Evolutionary conservation across 2,113 vertebrate species (phyloP), one percentile per base, ranked within the genome.

Genomic region (Tetrao urogallus): DNA sequence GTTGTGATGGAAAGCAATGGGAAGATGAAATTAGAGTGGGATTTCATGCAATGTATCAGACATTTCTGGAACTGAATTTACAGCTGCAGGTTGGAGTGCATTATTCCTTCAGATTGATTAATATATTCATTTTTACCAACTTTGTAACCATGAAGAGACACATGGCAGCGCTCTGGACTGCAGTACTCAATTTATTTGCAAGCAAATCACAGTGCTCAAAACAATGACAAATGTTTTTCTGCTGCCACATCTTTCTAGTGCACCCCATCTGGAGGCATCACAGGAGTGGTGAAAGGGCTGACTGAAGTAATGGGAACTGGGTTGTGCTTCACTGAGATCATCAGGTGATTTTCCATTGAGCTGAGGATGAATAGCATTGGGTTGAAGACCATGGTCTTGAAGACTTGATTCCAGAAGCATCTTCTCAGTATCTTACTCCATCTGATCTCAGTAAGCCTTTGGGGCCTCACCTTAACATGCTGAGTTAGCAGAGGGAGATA

Each of bases 261-360:
- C 30, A 20, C n/a, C 22, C 80, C 45, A 32, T 43, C 40, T 64
- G 32, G 38, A 64, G 63, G 25, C 20, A 36, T 75, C 13, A 60
- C 25, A 3, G 56, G 45, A 25, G 12, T 43, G 19, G 12, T 85
- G 43, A 40, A 58, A 85, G 21, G 15, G 38, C 56, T 74, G 74
- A n/a, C 4, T 13, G 9, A 45, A n/a, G 28, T 36, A 28, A 18
- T 50, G 19, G 30, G 40, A 75, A 40, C 21, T 38, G 69, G 27
- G 28, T 86, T 70, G 32, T 47, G 14, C 63, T 75, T 12, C 34
- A 11, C 32, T 82, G 78, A 69, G 28, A 12, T 52, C 70, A 17
- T 13, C 14, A 2, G 4, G 10, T 34, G 4, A 0, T 11, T 75
- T 87, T 24, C 32, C 21, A 27, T 47, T 1, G 1, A 91, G 50